Base-by-base conservation (phyloP, 1,140 invertebrate genomes). In the Drosophila burlai region DNA sequence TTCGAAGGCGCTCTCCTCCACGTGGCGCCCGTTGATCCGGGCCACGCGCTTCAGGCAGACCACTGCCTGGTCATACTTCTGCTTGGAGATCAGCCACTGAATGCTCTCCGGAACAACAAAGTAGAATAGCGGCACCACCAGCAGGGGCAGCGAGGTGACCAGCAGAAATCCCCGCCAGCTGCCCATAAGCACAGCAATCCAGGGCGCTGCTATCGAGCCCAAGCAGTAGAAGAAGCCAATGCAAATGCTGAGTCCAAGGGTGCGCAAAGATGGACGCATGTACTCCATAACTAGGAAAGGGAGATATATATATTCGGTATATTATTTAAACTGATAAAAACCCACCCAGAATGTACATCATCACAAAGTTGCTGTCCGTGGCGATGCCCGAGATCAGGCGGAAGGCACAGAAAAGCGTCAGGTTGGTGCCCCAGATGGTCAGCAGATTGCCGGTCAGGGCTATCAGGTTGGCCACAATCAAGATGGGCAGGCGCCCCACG, bases 291-390 rank as follows among this genome's bases (percentile, higher is more conserved):
- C 95, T 85, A 9, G 0, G 93, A 9, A 92, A 36, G 38, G 15
- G 3, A 11, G 1, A 4, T 34, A 10, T 11, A 57, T n/a, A 45
- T 11, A 21, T 11, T 4, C 4, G 5, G 7, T 2, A 3, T 18
- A 7, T 26, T 10, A 2, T 18, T 26, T 10, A 1, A 18, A 3
- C 3, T 18, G 2, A 24, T 1, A 2, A 6, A 29, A 4, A 67
- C 87, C 92, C 74, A 95, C 94, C 94, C 74, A 95, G 93, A 63
- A 95, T 95, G 59, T 95, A 95, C 94, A 95, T 95, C 93, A 95
- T 94, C 29, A 95, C 93, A 69, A 95, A 95, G 78, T 94, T 94
- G 34, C 93, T 94, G 73, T 95, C 95, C 13, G 95, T 94, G 15
- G 95, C 94, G 40, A 94, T 81, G 18, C 95, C 95, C 0, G 94